Conservation (phyloP, 1,140 invertebrate genomes). For the Diploscapter pachys region DNA sequence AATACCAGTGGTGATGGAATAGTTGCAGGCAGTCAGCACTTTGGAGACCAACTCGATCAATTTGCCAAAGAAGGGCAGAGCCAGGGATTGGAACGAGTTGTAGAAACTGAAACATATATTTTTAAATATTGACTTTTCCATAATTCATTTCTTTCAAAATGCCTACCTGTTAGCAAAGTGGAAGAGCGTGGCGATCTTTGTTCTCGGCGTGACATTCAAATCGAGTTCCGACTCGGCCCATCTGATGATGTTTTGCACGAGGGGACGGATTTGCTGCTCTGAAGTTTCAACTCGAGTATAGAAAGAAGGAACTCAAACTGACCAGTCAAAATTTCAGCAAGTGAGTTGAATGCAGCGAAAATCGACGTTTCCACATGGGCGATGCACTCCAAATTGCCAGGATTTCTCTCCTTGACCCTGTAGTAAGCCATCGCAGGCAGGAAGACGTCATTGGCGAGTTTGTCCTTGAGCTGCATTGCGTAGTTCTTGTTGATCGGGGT, state of each 20-base stretch:
- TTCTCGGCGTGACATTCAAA: background rate
- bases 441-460: constrained; percentile 17
- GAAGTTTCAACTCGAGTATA: too few relatives aligned
- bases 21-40: constrained; percentile 24
- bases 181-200: constrained; percentile 28
- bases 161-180: constrained; percentile 35
- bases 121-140: background rate
- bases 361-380: too few relatives aligned
- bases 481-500: background rate
- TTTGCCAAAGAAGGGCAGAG: constrained; percentile 34
- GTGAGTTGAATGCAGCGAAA: too few relatives aligned
- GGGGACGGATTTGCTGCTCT: constrained; percentile 23
- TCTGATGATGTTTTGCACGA: constrained; percentile 23
- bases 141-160: background rate
- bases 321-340: too few relatives aligned
- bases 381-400: background rate
- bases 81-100: constrained; percentile 22
- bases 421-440: constrained; percentile 12
- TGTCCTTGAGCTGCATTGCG: background rate
- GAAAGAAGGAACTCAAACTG: too few relatives aligned
- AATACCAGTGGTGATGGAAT: constrained; percentile 17
- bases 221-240: constrained; percentile 31
- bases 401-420: constrained; percentile 11
- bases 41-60: constrained; percentile 31
- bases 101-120: constrained; percentile 19